These are phyloP conservation scores for Mayetiola destructor DNA, from an alignment of 2,888 invertebrate species.

Conservation along the genomic window DNA sequence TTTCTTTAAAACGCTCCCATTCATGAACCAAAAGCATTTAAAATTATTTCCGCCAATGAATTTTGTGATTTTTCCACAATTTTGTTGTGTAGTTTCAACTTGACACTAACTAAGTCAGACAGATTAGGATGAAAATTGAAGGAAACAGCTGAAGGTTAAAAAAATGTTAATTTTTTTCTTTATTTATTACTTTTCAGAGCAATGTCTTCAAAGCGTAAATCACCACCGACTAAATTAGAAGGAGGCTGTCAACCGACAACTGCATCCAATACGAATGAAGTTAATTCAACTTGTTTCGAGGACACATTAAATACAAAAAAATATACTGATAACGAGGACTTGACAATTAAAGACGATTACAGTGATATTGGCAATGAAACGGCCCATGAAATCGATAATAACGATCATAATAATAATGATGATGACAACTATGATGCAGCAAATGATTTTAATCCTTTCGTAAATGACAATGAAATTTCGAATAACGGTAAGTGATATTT, in stretches of 20 bases:
- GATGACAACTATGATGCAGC: constrained; percentile 1
- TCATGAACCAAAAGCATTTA: too few species aligned
- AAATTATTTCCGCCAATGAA: too few species aligned
- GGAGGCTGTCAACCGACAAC: constrained; percentile 40
- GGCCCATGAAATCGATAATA: constrained; percentile 43
- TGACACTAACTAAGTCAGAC: too few species aligned
- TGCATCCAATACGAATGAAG: background rate
- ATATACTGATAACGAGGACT: background rate
- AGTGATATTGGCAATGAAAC: constrained; percentile 42
- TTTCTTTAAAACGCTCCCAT: too few species aligned
- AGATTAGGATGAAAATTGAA: too few species aligned
- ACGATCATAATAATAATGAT: constrained; percentile 30
- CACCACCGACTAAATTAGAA: constrained; percentile 87
- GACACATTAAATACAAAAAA: background rate
- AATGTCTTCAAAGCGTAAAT: constrained; percentile 95
- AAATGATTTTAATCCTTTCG: background rate
- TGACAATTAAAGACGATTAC: constrained; percentile 39
- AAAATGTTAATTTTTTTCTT: constrained; percentile 24
- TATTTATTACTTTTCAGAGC: constrained; percentile 49
- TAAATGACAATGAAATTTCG: background rate
- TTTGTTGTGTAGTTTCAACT: too few species aligned
- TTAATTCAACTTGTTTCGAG: constrained; percentile 29
- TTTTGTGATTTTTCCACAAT: too few species aligned
- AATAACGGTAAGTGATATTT: background rate
- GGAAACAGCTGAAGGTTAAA: too few species aligned